Evolutionary conservation across 2,113 vertebrate species (phyloP), one percentile per base, ranked within the genome.

Genomic region (Chascanopsetta lugubris): DNA sequence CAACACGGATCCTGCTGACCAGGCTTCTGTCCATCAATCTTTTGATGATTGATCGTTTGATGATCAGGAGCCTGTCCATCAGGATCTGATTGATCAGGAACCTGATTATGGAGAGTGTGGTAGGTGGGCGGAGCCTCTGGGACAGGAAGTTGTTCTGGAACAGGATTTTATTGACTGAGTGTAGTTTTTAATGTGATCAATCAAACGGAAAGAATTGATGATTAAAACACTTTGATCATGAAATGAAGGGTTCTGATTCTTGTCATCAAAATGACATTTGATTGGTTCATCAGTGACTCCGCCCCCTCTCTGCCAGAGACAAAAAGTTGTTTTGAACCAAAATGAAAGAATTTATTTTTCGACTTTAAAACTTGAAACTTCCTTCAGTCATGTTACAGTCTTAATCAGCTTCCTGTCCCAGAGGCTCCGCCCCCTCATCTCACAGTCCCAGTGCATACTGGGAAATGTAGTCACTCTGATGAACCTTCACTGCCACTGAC

Each of bases 381-480:
- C n/a, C n/a, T n/a, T n/a, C n/a, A n/a, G n/a, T n/a, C n/a, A 34
- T 34, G 10, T 34, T 13, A 34, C 4, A 34, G 8, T 29, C 8
- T 51, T 54, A 6, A 73, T 64, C 21, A 1, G 18, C 69, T 75
- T 61, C 29, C 66, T 58, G 69, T 48, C 36, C 62, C 49, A 59
- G 59, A 83, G 63, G 75, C 72, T 69, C 72, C 51, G 17, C 75
- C 72, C 58, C 72, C 48, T 12, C 72, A 66, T 11, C 58, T 20
- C 51, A 60, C 47, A 25, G 51, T 51, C 65, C 60, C 63, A 64
- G 50, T 47, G 58, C 65, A 71, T 83, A 45, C 72, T 86, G 72
- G 75, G 72, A 80, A 8, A 48, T 9, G 50, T 77, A 59, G 69
- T 74, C 59, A 65, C 61, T 75, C 74, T 59, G 75, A 72, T 62